Conservation (phyloP, 1,140 invertebrate genomes). For the Battus philenor region DNA sequence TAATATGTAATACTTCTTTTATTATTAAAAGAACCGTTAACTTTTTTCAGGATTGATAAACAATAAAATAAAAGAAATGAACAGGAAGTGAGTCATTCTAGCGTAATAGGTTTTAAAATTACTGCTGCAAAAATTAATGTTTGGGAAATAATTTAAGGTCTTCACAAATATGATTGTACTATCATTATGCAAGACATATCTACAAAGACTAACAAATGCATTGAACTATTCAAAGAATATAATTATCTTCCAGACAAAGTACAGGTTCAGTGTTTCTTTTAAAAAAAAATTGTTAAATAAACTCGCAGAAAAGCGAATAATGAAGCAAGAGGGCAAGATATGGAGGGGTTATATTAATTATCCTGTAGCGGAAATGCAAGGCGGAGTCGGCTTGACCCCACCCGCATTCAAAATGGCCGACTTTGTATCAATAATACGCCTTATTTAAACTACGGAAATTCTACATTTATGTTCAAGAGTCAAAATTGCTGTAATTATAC, state of each 20-base stretch:
- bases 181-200: no score
- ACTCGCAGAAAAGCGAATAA: slow-evolving; percentile 46
- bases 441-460: slow-evolving; percentile 51
- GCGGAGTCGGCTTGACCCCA: slow-evolving; percentile 68
- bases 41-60: no score
- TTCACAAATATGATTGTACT: no score
- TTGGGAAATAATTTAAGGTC: no score
- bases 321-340: slow-evolving; percentile 50
- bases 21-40: no score
- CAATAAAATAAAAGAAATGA: no score
- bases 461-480: slow-evolving; percentile 44
- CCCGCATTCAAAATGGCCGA: slow-evolving; percentile 69
- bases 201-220: slow-evolving; percentile 10
- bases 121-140: no score
- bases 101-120: no score
- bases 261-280: slow-evolving; percentile 14
- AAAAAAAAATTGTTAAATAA: no score
- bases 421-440: slow-evolving; percentile 57
- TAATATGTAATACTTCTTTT: no score
- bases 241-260: slow-evolving; percentile 18
- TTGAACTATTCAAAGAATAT: slow-evolving; percentile 1
- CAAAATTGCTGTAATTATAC: no score
- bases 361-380: slow-evolving; percentile 65
- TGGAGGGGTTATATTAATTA: slow-evolving; percentile 72
- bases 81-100: no score